Conservation (phyloP, 2,888 invertebrate species). For the Pardosa pseudoannulata region DNA sequence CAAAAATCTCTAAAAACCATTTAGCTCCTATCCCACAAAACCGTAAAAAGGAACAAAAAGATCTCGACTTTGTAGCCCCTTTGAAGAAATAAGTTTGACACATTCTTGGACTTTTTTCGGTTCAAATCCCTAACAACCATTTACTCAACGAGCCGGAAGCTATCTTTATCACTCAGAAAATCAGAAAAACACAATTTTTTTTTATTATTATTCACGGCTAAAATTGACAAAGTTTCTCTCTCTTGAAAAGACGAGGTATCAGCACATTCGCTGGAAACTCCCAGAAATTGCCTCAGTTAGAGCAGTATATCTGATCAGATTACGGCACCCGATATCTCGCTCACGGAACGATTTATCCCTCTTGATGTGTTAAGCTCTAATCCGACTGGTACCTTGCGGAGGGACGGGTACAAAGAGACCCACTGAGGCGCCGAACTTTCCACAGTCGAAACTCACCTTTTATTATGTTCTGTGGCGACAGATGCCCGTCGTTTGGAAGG, state of each 20-base stretch:
- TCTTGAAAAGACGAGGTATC: neutral
- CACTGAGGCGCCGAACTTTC: neutral
- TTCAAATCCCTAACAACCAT: too few species aligned
- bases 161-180: neutral
- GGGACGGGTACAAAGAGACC: constrained; percentile 24
- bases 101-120: too few species aligned
- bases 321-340: constrained; percentile 26
- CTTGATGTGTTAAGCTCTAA: constrained; percentile 38
- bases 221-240: neutral
- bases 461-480: neutral
- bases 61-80: too few species aligned
- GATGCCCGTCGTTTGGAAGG: neutral
- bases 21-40: too few species aligned
- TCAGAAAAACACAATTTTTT: too few species aligned
- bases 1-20: too few species aligned
- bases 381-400: constrained; percentile 24
- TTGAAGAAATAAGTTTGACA: too few species aligned
- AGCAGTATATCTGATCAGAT: constrained; percentile 38
- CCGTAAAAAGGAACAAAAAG: too few species aligned
- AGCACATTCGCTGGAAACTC: neutral
- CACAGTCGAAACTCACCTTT: neutral
- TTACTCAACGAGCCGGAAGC: neutral
- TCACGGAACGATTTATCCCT: constrained; percentile 17
- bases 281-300: neutral
- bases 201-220: neutral